Base-by-base conservation (phyloP, 2,113 vertebrate species). In the Argyrosomus japonicus region DNA sequence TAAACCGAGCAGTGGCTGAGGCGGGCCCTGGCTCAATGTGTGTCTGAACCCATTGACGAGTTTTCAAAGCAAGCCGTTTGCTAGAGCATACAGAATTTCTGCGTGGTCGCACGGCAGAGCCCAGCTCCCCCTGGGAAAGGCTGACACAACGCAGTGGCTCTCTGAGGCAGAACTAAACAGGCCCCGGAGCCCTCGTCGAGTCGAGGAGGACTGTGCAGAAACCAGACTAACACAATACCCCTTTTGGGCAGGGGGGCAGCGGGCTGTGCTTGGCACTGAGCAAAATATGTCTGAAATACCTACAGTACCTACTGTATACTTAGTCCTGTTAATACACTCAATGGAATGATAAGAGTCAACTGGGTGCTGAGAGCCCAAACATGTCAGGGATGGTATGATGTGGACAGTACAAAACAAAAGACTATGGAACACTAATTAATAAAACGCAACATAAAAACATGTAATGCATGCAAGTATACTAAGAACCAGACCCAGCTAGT, bases 61-160 rank as follows among this genome's bases (percentile, higher is more conserved):
- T 88, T 93, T 92, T 94, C 91, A 93, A 93, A 94, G 94, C 91
- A 78, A 76, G 74, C 70, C 84, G 64, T 89, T 91, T 88, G 91
- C 94, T 77, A 93, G 89, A 94, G 91, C 91, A 91, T 78, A 95
- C 91, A 93, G 90, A 93, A 88, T 94, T 95, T 95, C 92, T 95
- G 95, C 93, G 86, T 93, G 94, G 91, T 79, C 87, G 93, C 93
- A 91, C 87, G 86, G 87, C 87, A 90, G 87, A 89, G 85, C 90
- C 78, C 61, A 7, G 75, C 89, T 83, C 74, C 86, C 86, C 89
- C 89, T 94, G 92, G 93, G 93, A 95, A 95, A 94, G 93, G 92
- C 91, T 89, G 91, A 93, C 89, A 88, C 86, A 87, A 90, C 79
- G 87, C 92, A 69, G 83, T 21, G 65, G 85, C 83, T 87, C 88